phyloP scores from a whole-genome alignment of 2,888 invertebrate genomes.

The Bedellia somnulentella region DNA sequence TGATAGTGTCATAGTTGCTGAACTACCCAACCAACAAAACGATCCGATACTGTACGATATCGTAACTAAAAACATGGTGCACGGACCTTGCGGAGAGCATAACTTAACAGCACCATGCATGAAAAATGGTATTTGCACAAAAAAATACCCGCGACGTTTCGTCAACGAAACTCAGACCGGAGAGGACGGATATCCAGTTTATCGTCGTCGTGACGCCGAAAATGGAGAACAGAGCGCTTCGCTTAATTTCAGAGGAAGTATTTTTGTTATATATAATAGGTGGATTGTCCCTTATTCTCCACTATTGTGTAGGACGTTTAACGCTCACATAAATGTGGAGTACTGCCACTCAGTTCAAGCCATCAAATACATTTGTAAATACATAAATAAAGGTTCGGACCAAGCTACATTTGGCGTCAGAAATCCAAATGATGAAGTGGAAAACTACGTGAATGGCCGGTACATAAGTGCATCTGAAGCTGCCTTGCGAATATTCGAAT shows the following conservation, averaged over 20 bases:
- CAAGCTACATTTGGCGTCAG: too few species aligned
- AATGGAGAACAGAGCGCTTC: constrained; percentile 13
- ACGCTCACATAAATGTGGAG: too few species aligned
- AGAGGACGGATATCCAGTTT: constrained; percentile 17
- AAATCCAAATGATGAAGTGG: too few species aligned
- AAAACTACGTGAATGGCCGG: too few species aligned
- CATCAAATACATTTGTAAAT: too few species aligned
- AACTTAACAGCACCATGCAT: constrained; percentile 14
- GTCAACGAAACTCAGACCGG: constrained; percentile 13
- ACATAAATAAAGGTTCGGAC: too few species aligned
- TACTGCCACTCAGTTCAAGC: too few species aligned
- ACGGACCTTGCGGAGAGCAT: constrained; percentile 14
- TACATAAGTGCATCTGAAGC: too few species aligned
- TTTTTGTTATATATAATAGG: constrained; percentile 11
- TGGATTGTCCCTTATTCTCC: constrained; percentile 13
- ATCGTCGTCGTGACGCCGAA: constrained; percentile 13
- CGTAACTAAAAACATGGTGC: too few species aligned
- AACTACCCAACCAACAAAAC: constrained; percentile 11
- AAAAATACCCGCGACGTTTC: constrained; percentile 13
- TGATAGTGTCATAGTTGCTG: constrained; percentile 12
- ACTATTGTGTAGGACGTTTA: too few species aligned
- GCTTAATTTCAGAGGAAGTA: constrained; percentile 6
- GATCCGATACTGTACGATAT: constrained; percentile 12
- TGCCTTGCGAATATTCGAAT: too few species aligned
- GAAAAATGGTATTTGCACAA: constrained; percentile 12